A percentile compares a stretch with the other conserved stretches of the same genome.
Evolutionary conservation across 2,888 invertebrate genomes (phyloP).

Genomic region (Carterocephalus palaemon): DNA sequence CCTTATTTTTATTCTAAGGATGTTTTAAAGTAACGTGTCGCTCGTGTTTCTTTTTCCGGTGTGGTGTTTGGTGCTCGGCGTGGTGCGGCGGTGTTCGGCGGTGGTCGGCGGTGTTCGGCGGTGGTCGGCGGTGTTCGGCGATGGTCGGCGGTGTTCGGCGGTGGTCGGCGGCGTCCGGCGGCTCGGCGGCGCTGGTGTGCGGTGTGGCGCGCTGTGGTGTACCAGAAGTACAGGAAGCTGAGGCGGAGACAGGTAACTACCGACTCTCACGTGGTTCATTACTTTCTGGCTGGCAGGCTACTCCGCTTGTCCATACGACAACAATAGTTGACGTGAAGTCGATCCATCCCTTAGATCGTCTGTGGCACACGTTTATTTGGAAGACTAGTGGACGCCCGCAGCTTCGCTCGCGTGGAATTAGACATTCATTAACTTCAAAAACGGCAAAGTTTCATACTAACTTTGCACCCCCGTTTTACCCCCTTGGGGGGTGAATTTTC

Average conservation of each 20-base stretch:
- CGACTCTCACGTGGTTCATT: constrained; percentile 38
- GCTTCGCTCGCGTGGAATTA: too few relatives aligned
- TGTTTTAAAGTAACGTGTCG: constrained; percentile 22
- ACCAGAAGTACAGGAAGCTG: constrained; percentile 90
- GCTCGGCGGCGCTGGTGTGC: constrained; percentile 24
- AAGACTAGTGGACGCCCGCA: too few relatives aligned
- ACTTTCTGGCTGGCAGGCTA: too few relatives aligned
- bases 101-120: constrained; percentile 10
- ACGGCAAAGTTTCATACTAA: too few relatives aligned
- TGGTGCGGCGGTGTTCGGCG: neutral
- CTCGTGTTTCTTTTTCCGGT: constrained; percentile 14
- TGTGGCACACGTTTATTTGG: too few relatives aligned
- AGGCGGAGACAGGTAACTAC: constrained; percentile 87
- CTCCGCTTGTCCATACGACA: too few relatives aligned
- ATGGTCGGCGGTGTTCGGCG: constrained; percentile 30
- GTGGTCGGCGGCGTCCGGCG: constrained; percentile 30
- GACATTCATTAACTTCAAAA: too few relatives aligned
- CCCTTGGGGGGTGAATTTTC: too few relatives aligned
- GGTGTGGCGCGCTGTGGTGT: constrained; percentile 41
- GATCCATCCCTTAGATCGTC: too few relatives aligned
- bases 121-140: constrained; percentile 30
- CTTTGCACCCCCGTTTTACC: too few relatives aligned
- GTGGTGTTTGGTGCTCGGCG: constrained; percentile 11
- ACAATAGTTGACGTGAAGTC: too few relatives aligned
- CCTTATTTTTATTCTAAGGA: too few relatives aligned